Conservation (phyloP, 2,888 invertebrate species). For the Baronia brevicornis region DNA sequence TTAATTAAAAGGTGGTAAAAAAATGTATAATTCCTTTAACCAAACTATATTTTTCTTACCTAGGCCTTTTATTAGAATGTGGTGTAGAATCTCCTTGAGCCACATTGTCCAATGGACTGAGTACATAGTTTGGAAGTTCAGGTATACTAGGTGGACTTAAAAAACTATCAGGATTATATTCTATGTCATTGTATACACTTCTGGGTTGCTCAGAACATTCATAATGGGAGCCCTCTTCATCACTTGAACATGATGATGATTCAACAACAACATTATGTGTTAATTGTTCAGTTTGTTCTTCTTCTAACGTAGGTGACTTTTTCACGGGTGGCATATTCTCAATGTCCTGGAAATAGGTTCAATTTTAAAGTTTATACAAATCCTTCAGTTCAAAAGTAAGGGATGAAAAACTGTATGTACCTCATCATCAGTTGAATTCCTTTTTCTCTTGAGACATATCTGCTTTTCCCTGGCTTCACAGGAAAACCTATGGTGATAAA, state of each 20-base stretch:
- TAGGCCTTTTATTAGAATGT: conserved; percentile 65
- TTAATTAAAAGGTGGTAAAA: no score
- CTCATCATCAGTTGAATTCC: conserved; percentile 65
- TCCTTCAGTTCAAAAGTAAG: no score
- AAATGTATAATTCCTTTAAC: neutral
- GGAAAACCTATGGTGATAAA: conserved; percentile 49
- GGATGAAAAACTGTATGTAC: conserved; percentile 34
- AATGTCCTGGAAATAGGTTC: conserved; percentile 40
- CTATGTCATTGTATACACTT: conserved; percentile 58
- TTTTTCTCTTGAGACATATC: conserved; percentile 59
- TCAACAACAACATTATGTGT: conserved; percentile 61
- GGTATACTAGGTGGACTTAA: conserved; percentile 66
- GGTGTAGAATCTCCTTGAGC: conserved; percentile 66
- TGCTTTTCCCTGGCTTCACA: conserved; percentile 54
- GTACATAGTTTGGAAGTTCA: conserved; percentile 57
- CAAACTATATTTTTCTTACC: conserved; percentile 33
- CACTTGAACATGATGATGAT: conserved; percentile 62
- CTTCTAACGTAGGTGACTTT: conserved; percentile 39
- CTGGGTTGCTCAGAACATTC: conserved; percentile 47
- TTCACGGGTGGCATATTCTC: conserved; percentile 67
- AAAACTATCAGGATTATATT: conserved; percentile 65
- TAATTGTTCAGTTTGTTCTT: conserved; percentile 44
- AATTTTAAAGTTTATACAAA: conserved; percentile 10
- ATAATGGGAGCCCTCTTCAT: conserved; percentile 53
- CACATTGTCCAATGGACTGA: conserved; percentile 68